phyloP scores from a whole-genome alignment of 2,797 vertebrate genomes.

The Acrossocheilus fasciatus region DNA sequence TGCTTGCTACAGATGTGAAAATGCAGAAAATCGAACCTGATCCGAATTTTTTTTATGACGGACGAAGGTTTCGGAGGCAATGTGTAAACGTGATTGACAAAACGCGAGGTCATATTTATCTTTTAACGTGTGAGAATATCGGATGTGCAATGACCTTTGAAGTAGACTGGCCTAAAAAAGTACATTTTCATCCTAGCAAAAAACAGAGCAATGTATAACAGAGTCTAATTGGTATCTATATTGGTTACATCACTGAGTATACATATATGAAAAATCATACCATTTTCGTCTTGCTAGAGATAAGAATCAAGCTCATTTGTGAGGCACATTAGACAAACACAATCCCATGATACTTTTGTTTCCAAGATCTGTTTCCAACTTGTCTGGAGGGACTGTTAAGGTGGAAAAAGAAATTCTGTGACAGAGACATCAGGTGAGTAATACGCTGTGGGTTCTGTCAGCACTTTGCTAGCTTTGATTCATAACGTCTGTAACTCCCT shows the following conservation, averaged over 20 bases:
- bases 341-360: conserved; percentile 55
- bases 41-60: no score
- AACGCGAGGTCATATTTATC: no score
- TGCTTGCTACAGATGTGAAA: no score
- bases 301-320: conserved; percentile 64
- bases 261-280: background rate
- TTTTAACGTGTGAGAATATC: no score
- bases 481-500: conserved; percentile 36
- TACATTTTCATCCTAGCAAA: background rate
- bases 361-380: conserved; percentile 54
- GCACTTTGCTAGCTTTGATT: conserved; percentile 42
- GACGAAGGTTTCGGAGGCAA: no score
- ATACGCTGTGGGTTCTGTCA: conserved; percentile 2
- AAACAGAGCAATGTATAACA: background rate
- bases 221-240: background rate
- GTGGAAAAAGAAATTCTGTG: conserved; percentile 22
- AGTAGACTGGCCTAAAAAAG: background rate
- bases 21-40: no score
- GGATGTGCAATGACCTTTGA: background rate
- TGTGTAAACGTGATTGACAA: no score
- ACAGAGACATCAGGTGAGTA: conserved; percentile 19
- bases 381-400: conserved; percentile 19
- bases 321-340: conserved; percentile 46
- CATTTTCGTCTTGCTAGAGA: background rate
- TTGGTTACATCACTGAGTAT: background rate